Conservation (phyloP, 2,888 invertebrate genomes). For the Synergus gifuensis region DNA sequence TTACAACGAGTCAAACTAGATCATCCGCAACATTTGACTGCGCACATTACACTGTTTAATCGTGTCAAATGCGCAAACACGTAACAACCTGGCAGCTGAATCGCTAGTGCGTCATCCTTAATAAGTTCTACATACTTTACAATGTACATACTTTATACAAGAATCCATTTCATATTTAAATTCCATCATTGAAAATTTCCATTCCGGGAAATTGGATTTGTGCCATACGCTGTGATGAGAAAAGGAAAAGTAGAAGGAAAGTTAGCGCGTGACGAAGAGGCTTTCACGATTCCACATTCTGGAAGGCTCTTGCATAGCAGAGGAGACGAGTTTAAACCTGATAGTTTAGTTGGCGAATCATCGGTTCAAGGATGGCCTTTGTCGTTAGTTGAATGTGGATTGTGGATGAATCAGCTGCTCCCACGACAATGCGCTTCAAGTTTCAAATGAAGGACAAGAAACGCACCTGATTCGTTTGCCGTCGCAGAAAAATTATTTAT, state of each 20-base stretch:
- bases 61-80: background rate
- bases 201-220: background rate
- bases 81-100: conserved; percentile 10
- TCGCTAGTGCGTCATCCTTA: background rate
- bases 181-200: background rate
- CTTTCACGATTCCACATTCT: conserved; percentile 45
- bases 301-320: background rate
- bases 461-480: background rate
- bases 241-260: conserved; percentile 50
- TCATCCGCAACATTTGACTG: conserved; percentile 33
- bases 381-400: conserved; percentile 59
- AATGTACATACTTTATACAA: background rate
- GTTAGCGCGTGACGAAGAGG: conserved; percentile 44
- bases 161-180: background rate
- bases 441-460: background rate
- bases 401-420: conserved; percentile 66
- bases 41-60: conserved; percentile 15
- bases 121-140: background rate
- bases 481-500: conserved; percentile 14
- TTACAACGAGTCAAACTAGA: conserved; percentile 37
- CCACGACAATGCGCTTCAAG: conserved; percentile 35
- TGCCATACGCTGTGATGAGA: background rate
- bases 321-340: conserved; percentile 11
- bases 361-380: conserved; percentile 64
- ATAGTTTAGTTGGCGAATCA: background rate